These are phyloP conservation scores for Leptopilina boulardi DNA, from an alignment of 1,140 invertebrate species.

Conservation along the genomic window DNA sequence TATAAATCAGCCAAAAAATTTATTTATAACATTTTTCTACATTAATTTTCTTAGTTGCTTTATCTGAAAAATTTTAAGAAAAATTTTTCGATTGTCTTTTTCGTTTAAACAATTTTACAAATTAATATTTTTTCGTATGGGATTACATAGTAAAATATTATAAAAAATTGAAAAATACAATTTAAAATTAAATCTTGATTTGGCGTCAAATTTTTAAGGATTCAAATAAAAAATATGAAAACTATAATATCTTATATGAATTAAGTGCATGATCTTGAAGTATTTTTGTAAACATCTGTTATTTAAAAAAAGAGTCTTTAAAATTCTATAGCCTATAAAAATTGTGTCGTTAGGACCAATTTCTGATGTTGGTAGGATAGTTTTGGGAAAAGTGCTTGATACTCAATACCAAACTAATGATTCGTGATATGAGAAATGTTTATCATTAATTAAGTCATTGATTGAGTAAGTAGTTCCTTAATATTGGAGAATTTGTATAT, in stretches of 20 bases:
- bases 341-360: conserved; percentile 41
- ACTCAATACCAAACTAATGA: conserved; percentile 69
- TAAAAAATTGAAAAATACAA: too few species aligned
- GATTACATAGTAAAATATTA: neutral
- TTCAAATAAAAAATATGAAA: conserved; percentile 1
- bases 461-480: conserved; percentile 69
- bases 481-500: conserved; percentile 71
- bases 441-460: conserved; percentile 66
- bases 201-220: neutral
- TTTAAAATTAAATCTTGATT: neutral
- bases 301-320: conserved; percentile 40
- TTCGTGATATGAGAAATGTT: conserved; percentile 70
- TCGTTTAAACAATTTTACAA: too few species aligned
- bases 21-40: too few species aligned
- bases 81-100: too few species aligned
- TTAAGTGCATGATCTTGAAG: conserved; percentile 47
- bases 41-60: too few species aligned
- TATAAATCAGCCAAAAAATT: too few species aligned
- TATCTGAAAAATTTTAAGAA: too few species aligned
- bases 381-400: conserved; percentile 59
- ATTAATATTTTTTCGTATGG: neutral
- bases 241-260: neutral
- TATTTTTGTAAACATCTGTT: conserved; percentile 63
- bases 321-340: conserved; percentile 29
- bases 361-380: conserved; percentile 36